Evolutionary conservation across 2,888 invertebrate species (phyloP), one percentile per base, ranked within the genome.

Genomic region (Drosophila testacea): DNA sequence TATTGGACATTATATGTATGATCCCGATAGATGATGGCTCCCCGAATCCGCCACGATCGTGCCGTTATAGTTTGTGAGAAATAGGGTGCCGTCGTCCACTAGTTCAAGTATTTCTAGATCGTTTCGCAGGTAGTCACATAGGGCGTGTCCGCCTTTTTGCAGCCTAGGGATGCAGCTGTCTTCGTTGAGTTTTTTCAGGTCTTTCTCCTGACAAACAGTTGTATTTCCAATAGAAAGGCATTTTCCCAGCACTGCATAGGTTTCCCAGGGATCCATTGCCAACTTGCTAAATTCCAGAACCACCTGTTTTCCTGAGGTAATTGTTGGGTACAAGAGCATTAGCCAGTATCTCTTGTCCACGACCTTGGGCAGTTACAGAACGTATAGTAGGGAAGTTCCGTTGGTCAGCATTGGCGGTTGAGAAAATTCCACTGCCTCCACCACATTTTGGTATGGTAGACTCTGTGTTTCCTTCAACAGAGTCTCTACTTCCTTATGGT

Each of bases 401-500:
- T 54, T 54, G 27, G 30, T 54, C 4, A 54, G 10, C 2, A 41
- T 16, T 13, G 41, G 16, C 10, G 16, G 41, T 5, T 41, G 13
- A 1, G 16, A 54, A 5, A 54, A 54, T 4, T 32, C 16, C 13
- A 54, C 4, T 13, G 30, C 39, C 7, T 39, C 39, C 11, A 48
- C 36, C 7, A 41, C 30, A 28, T 52, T 52, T 27, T 52, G 41
- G 13, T 41, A 54, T n/a, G 30, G 52, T 4, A 54, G 10, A 1
- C 13, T 54, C n/a, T 42, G 42, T 13, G 42, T 36, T 16, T 51
- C 50, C 7, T 34, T 50, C n/a, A 50, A 10, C n/a, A 50, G 2
- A n/a, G 50, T 30, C 7, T 36, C 13, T 16, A 46, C 46, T 28
- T 46, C 28, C n/a, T 28, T 28, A 11, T 52, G 41, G 13, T 52